phyloP scores from a whole-genome alignment of 2,113 vertebrate genomes.

The Stigmatopora argus region DNA sequence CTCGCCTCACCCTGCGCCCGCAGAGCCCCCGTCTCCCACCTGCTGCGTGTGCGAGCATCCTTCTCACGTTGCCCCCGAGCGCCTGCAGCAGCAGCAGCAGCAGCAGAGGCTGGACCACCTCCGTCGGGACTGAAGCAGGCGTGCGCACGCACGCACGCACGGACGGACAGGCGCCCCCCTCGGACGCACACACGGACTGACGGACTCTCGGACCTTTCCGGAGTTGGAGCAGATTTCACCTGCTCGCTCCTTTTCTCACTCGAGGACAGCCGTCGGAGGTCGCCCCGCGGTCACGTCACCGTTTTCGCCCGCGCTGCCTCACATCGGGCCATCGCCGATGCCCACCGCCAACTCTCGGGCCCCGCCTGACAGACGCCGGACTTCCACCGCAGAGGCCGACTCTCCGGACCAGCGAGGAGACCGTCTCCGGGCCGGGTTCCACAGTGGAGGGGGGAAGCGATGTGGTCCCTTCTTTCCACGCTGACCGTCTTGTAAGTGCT shows the following conservation, averaged over 20 bases:
- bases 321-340: constrained; percentile 61
- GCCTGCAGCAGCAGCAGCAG: constrained; percentile 6
- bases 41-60: constrained; percentile 51
- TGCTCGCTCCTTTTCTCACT: constrained; percentile 61
- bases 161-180: no score
- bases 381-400: constrained; percentile 57
- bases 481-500: constrained; percentile 76
- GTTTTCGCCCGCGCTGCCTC: constrained; percentile 51
- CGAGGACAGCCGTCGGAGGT: constrained; percentile 66
- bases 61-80: constrained; percentile 50
- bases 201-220: constrained; percentile 31
- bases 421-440: constrained; percentile 69
- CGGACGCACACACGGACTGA: no score
- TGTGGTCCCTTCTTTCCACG: constrained; percentile 77
- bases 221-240: constrained; percentile 66
- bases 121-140: constrained; percentile 44
- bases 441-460: constrained; percentile 75
- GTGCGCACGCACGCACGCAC: not conserved
- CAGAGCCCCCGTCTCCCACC: constrained; percentile 58
- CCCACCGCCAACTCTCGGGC: constrained; percentile 67
- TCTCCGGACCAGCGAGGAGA: constrained; percentile 66
- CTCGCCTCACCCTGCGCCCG: constrained; percentile 57
- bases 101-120: constrained; percentile 42
- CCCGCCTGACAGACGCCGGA: constrained; percentile 55
- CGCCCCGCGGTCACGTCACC: constrained; percentile 58